These are phyloP conservation scores for Neogale vison DNA, from an alignment of 2,113 vertebrate species.

Conservation along the genomic window DNA sequence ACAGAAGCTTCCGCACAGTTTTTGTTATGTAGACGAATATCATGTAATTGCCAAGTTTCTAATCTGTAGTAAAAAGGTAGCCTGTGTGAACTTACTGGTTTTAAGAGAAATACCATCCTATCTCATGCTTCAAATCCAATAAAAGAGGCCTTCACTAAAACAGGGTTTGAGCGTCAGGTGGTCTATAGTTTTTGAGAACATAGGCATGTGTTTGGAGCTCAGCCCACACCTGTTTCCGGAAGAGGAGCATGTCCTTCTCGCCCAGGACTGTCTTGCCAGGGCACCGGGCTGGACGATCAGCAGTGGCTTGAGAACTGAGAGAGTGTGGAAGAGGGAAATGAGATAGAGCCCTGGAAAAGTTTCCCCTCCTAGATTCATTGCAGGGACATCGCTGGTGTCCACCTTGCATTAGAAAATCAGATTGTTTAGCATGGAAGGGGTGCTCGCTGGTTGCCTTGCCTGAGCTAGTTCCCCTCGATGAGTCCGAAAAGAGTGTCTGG, in stretches of 20 bases:
- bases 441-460: neutral
- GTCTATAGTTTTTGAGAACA: neutral
- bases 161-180: neutral
- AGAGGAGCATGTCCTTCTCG: fast-evolving
- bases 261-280: neutral
- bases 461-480: neutral
- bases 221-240: neutral
- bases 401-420: neutral
- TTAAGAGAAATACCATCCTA: neutral
- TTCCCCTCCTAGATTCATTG: neutral
- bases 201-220: neutral
- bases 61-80: neutral
- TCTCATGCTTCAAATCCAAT: neutral
- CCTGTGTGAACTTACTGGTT: neutral
- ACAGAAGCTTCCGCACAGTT: neutral
- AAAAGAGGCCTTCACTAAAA: neutral
- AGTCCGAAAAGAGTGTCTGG: neutral
- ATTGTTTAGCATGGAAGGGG: neutral
- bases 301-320: neutral
- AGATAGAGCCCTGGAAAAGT: neutral
- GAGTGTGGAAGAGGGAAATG: neutral
- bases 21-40: neutral
- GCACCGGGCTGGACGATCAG: neutral
- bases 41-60: neutral
- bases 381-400: neutral